Evolutionary conservation across 2,888 invertebrate species (phyloP).

Genomic region (Tinea semifulvella): DNA sequence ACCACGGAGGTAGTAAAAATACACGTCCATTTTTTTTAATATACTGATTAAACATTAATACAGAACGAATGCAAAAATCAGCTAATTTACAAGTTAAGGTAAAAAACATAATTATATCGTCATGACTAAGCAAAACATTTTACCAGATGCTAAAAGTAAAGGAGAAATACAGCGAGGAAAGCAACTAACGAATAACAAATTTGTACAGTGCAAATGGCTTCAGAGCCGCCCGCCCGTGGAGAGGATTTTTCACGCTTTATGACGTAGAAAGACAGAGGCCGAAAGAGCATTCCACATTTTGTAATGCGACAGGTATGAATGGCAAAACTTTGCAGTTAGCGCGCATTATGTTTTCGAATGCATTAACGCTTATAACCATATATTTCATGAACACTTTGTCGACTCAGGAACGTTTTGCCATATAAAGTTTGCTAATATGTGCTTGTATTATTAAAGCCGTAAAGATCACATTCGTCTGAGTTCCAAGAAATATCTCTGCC

Average conservation of each 20-base stretch:
- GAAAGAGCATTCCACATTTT: constrained; percentile 8
- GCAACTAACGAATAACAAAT: constrained; percentile 10
- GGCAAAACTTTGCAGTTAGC: background rate
- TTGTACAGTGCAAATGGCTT: constrained; percentile 9
- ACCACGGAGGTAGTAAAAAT: too few species aligned
- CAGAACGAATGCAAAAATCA: too few species aligned
- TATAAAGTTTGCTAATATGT: too few species aligned
- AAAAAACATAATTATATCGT: too few species aligned
- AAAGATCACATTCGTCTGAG: too few species aligned
- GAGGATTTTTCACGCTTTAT: constrained; percentile 9
- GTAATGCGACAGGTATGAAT: constrained; percentile 8
- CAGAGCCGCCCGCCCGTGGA: background rate
- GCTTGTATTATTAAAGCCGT: too few species aligned
- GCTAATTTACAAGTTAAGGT: too few species aligned
- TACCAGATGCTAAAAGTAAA: constrained; percentile 2
- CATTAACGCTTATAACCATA: background rate
- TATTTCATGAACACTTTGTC: too few species aligned
- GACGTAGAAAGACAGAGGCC: constrained; percentile 9
- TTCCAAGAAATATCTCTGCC: too few species aligned
- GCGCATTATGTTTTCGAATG: background rate
- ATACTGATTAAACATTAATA: too few species aligned
- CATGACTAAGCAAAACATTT: background rate
- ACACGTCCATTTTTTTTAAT: too few species aligned
- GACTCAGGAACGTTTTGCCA: too few species aligned
- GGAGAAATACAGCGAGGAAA: background rate